These are phyloP conservation scores for Trypoxylus dichotomus DNA, from an alignment of 1,140 invertebrate species.

Conservation along the genomic window DNA sequence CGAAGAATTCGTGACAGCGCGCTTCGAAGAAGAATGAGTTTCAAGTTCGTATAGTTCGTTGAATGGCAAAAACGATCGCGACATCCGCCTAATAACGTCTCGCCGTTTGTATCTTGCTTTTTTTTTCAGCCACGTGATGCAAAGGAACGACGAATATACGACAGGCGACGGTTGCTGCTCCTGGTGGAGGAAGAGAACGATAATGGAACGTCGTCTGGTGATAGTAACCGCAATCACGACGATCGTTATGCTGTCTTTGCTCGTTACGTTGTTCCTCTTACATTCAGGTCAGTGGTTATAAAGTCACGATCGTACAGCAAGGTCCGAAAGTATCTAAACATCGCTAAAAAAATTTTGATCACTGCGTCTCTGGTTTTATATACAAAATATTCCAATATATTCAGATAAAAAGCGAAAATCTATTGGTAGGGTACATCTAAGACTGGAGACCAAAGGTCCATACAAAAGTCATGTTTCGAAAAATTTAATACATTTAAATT, in stretches of 20 bases:
- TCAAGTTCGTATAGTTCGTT: constrained; percentile 29
- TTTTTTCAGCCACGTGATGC: constrained; percentile 15
- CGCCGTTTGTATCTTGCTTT: not conserved
- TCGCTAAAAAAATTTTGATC: not conserved
- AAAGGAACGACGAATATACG: not conserved
- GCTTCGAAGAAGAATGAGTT: constrained; percentile 18
- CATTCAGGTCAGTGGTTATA: constrained; percentile 27
- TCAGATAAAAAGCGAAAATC: no score
- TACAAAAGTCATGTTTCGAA: no score
- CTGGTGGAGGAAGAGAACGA: constrained; percentile 30
- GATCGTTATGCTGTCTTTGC: constrained; percentile 7
- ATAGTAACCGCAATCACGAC: constrained; percentile 6
- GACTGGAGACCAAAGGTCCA: no score
- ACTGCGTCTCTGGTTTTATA: no score
- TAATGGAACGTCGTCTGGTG: constrained; percentile 29
- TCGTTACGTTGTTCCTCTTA: constrained; percentile 18
- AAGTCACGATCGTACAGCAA: not conserved
- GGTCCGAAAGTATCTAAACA: not conserved
- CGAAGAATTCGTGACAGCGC: no score
- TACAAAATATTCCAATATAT: no score
- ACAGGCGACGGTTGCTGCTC: not conserved
- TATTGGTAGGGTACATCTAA: no score
- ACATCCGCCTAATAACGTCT: not conserved
- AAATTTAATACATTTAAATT: no score
- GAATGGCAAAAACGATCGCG: not conserved